phyloP scores from a whole-genome alignment of 2,888 invertebrate genomes.

The Elmis aenea region DNA sequence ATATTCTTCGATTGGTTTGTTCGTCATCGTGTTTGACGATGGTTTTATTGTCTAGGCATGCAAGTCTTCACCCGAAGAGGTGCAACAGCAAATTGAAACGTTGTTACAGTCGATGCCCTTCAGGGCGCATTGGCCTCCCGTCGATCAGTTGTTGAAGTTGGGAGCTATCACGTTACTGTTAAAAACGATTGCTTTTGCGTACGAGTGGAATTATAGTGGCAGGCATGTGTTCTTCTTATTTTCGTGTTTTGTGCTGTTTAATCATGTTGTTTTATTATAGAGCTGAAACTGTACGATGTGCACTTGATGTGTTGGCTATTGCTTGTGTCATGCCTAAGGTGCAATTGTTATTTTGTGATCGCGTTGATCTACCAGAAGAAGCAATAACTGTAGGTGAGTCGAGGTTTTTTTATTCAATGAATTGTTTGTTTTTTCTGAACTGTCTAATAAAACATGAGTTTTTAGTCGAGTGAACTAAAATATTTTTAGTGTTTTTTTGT shows the following conservation, averaged over 20 bases:
- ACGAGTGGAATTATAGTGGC: slow-evolving; percentile 89
- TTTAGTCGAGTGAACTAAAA: no score
- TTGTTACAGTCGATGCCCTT: slow-evolving; percentile 72
- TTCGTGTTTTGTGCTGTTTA: slow-evolving; percentile 8
- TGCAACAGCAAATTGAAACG: slow-evolving; percentile 80
- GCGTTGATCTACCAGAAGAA: slow-evolving; percentile 72
- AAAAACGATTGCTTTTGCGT: slow-evolving; percentile 82
- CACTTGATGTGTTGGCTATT: slow-evolving; percentile 83
- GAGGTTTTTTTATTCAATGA: no score
- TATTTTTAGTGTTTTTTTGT: no score
- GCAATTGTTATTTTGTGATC: slow-evolving; percentile 65
- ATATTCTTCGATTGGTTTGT: not conserved
- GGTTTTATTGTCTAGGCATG: slow-evolving; percentile 48
- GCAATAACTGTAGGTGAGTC: slow-evolving; percentile 61
- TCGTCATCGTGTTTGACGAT: not conserved
- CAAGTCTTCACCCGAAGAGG: slow-evolving; percentile 70
- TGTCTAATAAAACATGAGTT: no score
- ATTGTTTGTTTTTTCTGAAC: no score
- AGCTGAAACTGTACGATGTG: slow-evolving; percentile 75
- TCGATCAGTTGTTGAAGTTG: slow-evolving; percentile 78
- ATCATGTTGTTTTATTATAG: slow-evolving; percentile 42
- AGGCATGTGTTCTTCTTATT: no score
- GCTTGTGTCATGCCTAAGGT: slow-evolving; percentile 85
- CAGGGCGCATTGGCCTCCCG: slow-evolving; percentile 80
- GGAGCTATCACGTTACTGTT: slow-evolving; percentile 78